Evolutionary conservation across 2,888 invertebrate genomes (phyloP), one percentile per base, ranked within the genome.

Genomic region (Acleris sparsana): DNA sequence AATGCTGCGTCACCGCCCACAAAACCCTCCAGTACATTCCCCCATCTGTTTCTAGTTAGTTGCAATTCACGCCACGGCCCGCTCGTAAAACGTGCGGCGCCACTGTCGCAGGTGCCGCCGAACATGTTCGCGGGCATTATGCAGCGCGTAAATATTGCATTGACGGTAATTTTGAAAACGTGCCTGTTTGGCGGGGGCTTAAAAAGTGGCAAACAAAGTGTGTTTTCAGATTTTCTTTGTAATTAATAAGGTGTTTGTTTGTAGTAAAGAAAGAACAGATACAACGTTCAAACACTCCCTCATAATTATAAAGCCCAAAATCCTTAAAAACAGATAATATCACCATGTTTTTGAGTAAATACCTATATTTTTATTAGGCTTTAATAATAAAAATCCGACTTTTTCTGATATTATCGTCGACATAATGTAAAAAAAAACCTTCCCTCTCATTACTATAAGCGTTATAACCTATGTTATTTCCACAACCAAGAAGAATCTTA

Each of bases 21-120:
- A 39, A 65, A 51, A 13, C 22, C 18, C 20, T 1, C 51, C 68
- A 75, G 73, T 83, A 53, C 69, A 66, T 80, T 73, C 76, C 73
- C 67, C 73, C 52, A 43, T 59, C 61, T 62, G 56, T 64, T 52
- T 43, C 58, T 58, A 63, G 67, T 63, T 67, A 67, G 67, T 67
- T 67, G 55, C 67, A 60, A 67, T 67, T 63, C 67, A 29, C 59
- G 55, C 63, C 67, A 67, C 67, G 67, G 60, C 43, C 51, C 17
- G 53, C 53, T 63, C 63, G 59, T 67, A 67, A 67, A 67, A 67
- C 63, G 67, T 65, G 65, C 61, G 62, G 62, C 59, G 67, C 58
- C 62, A 67, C 62, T 59, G 66, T 61, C 62, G 62, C 66, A 66
- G 66, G 66, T 66, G 66, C 61, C n/a, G 33, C 13, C 49, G 20